Evolutionary conservation across 2,113 vertebrate genomes (phyloP).

Genomic region (Lepisosteus oculatus): DNA sequence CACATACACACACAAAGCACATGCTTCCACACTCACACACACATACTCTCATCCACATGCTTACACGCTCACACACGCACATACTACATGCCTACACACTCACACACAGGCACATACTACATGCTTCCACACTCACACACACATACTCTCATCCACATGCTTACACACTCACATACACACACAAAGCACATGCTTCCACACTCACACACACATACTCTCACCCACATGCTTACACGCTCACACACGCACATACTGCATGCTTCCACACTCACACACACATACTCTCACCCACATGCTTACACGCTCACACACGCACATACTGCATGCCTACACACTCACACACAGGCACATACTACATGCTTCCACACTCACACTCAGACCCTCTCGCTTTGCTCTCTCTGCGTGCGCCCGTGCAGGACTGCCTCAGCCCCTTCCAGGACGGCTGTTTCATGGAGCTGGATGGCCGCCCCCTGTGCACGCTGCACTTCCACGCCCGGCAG

Average conservation of each 20-base stretch:
- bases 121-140: too few species aligned
- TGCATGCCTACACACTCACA: neutral
- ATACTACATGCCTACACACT: neutral
- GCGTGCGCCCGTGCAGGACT: conserved; percentile 66
- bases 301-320: neutral
- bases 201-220: too few species aligned
- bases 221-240: neutral
- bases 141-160: too few species aligned
- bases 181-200: too few species aligned
- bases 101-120: conserved; percentile 10
- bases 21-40: neutral
- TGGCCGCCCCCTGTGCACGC: conserved; percentile 76
- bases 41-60: neutral
- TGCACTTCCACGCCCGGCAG: conserved; percentile 78
- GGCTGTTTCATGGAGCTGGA: conserved; percentile 81
- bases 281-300: neutral
- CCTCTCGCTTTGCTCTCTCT: neutral
- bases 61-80: neutral
- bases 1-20: neutral
- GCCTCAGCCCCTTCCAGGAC: conserved; percentile 60
- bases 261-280: neutral
- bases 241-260: neutral
- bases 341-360: neutral
- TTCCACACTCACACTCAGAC: neutral
- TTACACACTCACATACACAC: neutral